A percentile compares a stretch with the other conserved stretches of the same genome.
Evolutionary conservation across 2,888 invertebrate genomes (phyloP).

Genomic region (Nematopogon swammerdamellus): DNA sequence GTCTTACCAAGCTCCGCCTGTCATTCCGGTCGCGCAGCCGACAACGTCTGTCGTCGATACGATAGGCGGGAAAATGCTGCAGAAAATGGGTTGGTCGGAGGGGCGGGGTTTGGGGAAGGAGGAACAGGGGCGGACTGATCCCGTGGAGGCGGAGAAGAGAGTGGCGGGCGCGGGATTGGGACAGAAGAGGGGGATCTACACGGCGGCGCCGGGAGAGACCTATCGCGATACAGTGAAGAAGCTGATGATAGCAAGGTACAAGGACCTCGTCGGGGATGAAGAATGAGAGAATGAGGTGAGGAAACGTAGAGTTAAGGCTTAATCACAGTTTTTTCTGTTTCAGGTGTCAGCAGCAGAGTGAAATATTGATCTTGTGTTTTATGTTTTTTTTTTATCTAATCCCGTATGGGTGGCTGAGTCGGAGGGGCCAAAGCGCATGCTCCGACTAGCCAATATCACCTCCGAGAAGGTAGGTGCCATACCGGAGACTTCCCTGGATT

Average conservation of each 20-base stretch:
- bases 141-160: conserved; percentile 76
- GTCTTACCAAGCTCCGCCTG: conserved; percentile 43
- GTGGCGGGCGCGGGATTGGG: conserved; percentile 83
- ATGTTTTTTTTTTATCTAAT: no score
- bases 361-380: no score
- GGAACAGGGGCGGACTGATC: conserved; percentile 90
- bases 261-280: conserved; percentile 70
- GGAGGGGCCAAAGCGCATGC: no score
- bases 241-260: conserved; percentile 84
- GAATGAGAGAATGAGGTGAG: conserved; percentile 49
- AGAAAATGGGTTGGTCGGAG: conserved; percentile 99
- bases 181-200: conserved; percentile 73
- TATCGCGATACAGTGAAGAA: conserved; percentile 89
- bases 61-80: conserved; percentile 90
- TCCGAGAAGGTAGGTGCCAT: no score
- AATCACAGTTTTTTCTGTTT: neutral
- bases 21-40: conserved; percentile 48
- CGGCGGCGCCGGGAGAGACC: conserved; percentile 77
- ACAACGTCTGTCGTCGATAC: conserved; percentile 80
- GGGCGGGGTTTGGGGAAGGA: conserved; percentile 93
- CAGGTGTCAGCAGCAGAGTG: no score
- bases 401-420: no score
- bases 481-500: no score
- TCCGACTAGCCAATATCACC: no score
- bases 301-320: conserved; percentile 9